Evolutionary conservation across 2,113 vertebrate genomes (phyloP).

Genomic region (Uropsilus gracilis): DNA sequence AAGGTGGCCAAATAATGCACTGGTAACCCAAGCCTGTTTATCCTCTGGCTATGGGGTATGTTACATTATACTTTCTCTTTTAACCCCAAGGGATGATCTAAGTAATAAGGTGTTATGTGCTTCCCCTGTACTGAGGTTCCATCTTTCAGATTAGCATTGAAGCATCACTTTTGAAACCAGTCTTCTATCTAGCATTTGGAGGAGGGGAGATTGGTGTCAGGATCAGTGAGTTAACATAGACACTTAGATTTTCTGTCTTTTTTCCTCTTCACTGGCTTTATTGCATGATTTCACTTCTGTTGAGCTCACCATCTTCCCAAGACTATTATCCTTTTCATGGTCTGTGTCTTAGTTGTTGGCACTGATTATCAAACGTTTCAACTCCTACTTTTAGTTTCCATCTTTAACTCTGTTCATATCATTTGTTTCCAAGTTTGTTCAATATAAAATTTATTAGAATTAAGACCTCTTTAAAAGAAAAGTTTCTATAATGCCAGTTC

Average conservation of each 20-base stretch:
- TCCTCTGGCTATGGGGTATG: not conserved
- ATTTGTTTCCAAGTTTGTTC: not conserved
- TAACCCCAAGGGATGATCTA: slow-evolving; percentile 1
- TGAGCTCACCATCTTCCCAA: not conserved
- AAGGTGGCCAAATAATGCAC: slow-evolving; percentile 54
- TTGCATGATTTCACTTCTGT: not conserved
- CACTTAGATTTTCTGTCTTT: not conserved
- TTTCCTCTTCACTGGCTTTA: not conserved
- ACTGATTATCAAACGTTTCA: not conserved
- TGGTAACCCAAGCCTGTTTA: slow-evolving; percentile 65
- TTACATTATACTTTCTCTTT: slow-evolving; percentile 58
- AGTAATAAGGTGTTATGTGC: not conserved
- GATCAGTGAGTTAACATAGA: not conserved
- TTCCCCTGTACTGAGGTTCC: not conserved
- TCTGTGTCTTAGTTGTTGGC: not conserved
- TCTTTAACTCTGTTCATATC: not conserved
- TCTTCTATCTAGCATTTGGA: not conserved
- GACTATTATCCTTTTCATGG: not conserved
- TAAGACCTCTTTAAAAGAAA: not conserved
- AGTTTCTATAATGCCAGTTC: not conserved
- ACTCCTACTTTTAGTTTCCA: not conserved
- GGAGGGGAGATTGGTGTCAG: not conserved
- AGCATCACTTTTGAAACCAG: not conserved
- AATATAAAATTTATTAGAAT: not conserved
- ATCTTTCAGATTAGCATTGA: slow-evolving; percentile 47